Base-by-base conservation (phyloP, 2,888 invertebrate species). In the Craniophora ligustri region DNA sequence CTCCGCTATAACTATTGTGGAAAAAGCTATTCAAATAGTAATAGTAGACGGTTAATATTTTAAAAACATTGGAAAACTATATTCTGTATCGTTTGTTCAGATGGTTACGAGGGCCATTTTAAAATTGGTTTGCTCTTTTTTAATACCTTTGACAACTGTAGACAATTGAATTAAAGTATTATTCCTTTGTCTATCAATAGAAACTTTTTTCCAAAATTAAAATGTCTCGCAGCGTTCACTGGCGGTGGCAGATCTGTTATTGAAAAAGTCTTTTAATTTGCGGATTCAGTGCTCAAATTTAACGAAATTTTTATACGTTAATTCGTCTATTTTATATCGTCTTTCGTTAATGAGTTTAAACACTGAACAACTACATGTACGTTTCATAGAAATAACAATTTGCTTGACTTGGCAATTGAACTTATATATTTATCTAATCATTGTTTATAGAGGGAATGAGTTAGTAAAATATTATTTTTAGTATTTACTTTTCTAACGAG, bases 41-140 rank as follows among this genome's bases (percentile, higher is more conserved):
- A 16, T 32, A 28, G 31, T 30, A 34, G 41, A 32, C 13, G 42
- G 32, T 45, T 41, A 59, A 60, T 61, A 47, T 67, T 62, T 47
- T 53, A 62, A 34, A 40, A 67, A 44, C 39, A 39, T 23, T 28
- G 39, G 31, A 62, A 47, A 61, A 61, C 54, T 67, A 42, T 39
- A 44, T 67, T 11, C 39, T 47, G 41, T 61, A 8, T 1, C 5
- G 31, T 53, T 63, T 42, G 62, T 67, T 44, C 44, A 53, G 32
- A 53, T 14, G 41, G 30, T 39, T 67, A 39, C 19, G 39, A 32
- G 23, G 47, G 16, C 32, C 13, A 48, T 67, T 62, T 62, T 34
- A 32, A 44, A 41, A 67, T 45, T 41, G 30, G 30, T 38, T 48
- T 45, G 32, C 5, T 40, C 30, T 61, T 59, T 45, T 55, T 30